phyloP scores from a whole-genome alignment of 2,797 vertebrate species.

The Acanthis flammea region DNA sequence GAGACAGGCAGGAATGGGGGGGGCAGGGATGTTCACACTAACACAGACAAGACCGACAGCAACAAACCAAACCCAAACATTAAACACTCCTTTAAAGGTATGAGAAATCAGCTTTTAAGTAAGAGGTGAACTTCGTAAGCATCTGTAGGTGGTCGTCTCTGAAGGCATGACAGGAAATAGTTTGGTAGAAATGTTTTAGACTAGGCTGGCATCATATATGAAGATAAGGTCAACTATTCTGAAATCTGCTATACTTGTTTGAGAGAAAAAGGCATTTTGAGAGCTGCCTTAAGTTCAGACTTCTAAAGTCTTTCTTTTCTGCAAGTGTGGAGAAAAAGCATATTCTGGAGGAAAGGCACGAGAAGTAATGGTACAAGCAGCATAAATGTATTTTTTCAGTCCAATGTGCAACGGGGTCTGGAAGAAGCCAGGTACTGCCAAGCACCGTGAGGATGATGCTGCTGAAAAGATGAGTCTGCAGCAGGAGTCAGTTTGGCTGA shows the following conservation, averaged over 20 bases:
- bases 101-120: background rate
- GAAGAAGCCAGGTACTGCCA: background rate
- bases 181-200: background rate
- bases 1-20: background rate
- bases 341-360: background rate
- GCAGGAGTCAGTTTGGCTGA: background rate
- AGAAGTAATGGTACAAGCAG: background rate
- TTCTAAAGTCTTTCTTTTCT: background rate
- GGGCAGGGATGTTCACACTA: fast-evolving
- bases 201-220: background rate
- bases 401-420: background rate
- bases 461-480: background rate
- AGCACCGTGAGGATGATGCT: background rate
- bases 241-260: background rate
- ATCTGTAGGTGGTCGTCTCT: background rate
- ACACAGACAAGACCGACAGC: background rate
- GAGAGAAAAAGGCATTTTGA: background rate
- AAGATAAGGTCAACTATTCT: background rate
- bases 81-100: background rate
- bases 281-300: background rate
- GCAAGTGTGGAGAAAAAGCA: background rate
- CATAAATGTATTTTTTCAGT: background rate
- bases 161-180: background rate
- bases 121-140: background rate
- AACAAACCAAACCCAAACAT: background rate